Percentiles rank a stretch among this genome's conserved stretches.
phyloP scores from a whole-genome alignment of 2,888 invertebrate species.

The Melanophora roralis region DNA sequence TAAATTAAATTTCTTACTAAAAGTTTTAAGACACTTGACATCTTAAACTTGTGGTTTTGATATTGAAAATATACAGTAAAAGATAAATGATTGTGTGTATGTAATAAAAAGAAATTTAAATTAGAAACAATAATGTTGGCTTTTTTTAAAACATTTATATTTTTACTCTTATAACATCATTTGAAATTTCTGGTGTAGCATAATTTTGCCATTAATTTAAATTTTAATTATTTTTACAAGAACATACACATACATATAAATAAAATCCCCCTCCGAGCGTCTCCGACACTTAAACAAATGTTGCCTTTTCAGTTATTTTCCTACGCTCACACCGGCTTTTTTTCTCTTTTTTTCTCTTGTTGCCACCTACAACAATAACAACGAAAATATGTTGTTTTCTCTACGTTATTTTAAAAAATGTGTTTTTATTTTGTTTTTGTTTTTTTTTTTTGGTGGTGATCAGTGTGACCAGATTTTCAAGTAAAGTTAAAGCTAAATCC shows the following conservation, averaged over 20 bases:
- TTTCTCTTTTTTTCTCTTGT: neutral
- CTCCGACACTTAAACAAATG: neutral
- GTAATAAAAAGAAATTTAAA: neutral
- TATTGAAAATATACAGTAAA: neutral
- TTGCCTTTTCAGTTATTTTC: constrained; percentile 17
- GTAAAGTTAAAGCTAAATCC: too few species aligned
- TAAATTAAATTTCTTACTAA: too few species aligned
- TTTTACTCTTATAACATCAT: constrained; percentile 18
- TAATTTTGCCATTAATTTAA: constrained; percentile 40
- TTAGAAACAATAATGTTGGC: neutral
- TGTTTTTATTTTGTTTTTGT: too few species aligned
- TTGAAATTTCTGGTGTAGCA: neutral
- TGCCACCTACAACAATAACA: neutral
- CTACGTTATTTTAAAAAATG: too few species aligned
- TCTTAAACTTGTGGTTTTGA: neutral
- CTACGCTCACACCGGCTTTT: neutral
- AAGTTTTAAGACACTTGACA: neutral
- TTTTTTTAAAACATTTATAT: constrained; percentile 13
- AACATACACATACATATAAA: neutral
- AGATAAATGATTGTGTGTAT: neutral
- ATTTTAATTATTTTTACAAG: constrained; percentile 35
- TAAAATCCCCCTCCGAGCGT: neutral
- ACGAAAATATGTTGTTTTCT: neutral
- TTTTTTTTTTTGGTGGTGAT: too few species aligned
- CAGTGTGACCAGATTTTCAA: too few species aligned